A percentile compares a stretch with the other conserved stretches of the same genome.
Evolutionary conservation across 1,140 invertebrate species (phyloP).

Genomic region (Drosophila yakuba): DNA sequence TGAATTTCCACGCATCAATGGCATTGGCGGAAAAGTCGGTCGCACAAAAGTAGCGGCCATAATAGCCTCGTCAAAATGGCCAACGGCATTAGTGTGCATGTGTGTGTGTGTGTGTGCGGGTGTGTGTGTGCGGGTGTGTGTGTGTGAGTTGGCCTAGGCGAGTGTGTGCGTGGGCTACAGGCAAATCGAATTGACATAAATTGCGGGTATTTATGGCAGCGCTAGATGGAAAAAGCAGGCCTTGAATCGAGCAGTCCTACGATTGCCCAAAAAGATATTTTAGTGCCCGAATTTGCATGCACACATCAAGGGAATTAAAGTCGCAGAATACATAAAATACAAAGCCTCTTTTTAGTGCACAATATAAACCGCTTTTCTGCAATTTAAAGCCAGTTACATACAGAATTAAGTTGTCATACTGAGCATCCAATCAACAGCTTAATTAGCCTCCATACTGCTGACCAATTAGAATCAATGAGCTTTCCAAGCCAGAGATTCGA

Average conservation of each 20-base stretch:
- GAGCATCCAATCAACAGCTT: slow-evolving; percentile 23
- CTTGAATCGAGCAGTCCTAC: slow-evolving; percentile 16
- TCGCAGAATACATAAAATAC: slow-evolving; percentile 20
- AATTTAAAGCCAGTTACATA: neutral
- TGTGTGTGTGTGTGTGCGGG: slow-evolving; percentile 9
- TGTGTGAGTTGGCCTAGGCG: neutral
- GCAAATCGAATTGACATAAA: slow-evolving; percentile 79
- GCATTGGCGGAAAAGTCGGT: slow-evolving; percentile 4
- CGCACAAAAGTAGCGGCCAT: slow-evolving; percentile 34
- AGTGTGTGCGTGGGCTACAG: slow-evolving; percentile 16
- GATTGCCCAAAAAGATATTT: slow-evolving; percentile 33
- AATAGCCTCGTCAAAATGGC: slow-evolving; percentile 63
- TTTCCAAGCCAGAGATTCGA: slow-evolving; percentile 17
- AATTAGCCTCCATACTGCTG: slow-evolving; percentile 29
- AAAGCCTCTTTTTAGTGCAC: slow-evolving; percentile 10
- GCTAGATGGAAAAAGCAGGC: slow-evolving; percentile 46
- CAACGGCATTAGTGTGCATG: slow-evolving; percentile 46
- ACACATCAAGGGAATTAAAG: slow-evolving; percentile 30
- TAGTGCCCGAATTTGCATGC: slow-evolving; percentile 41
- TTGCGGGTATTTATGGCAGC: slow-evolving; percentile 55
- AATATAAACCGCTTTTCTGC: neutral
- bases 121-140: slow-evolving; percentile 5
- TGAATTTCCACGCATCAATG: slow-evolving; percentile 76
- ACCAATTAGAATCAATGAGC: slow-evolving; percentile 21
- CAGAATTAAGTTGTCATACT: slow-evolving; percentile 20